Base-by-base conservation (phyloP, 2,888 invertebrate species). In the Macrosiphum euphorbiae region DNA sequence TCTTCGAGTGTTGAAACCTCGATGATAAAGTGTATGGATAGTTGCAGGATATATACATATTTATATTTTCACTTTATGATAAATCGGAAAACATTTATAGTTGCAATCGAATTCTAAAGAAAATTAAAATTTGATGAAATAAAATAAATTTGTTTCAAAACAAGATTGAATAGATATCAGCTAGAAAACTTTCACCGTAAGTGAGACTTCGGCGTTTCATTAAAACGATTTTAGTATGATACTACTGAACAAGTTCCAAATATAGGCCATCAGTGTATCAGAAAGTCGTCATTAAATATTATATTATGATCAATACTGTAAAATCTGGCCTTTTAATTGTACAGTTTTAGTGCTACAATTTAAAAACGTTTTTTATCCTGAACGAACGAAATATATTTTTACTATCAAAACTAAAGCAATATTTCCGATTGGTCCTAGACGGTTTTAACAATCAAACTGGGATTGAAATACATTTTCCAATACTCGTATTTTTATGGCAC, bases 391-490 rank as follows among this genome's bases (percentile, higher is more conserved):
- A 24, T 78, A 90, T 67, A 52, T 91, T 92, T 88, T 92, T 92
- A 78, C n/a, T 84, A 55, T 41, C 44, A 16, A 84, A 93, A 35
- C 84, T 50, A 89, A 28, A 58, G 58, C 3, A 78, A 92, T 78
- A n/a, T 89, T 89, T 89, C 16, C 44, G 47, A 92, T 92, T 55
- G 88, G 55, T 84, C 26, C 50, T 35, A 35, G 78, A 78, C 44
- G 44, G 84, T 84, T 93, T 88, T 47, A 89, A 89, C 89, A 89
- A 58, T 85, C 47, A 3, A 84, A n/a, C n/a, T 88, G 44, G 26
- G 16, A 93, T 93, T 47, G 47, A 93, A 93, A 89, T 84, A 84
- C 26, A 93, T 89, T 93, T 93, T 52, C 89, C 89, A 58, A 89
- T 89, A 58, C n/a, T 89, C 35, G 84, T 88, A 88, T 84, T 89